A percentile compares a stretch with the other conserved stretches of the same genome.
phyloP scores from a whole-genome alignment of 2,888 invertebrate genomes.

The Capitulum mitella region DNA sequence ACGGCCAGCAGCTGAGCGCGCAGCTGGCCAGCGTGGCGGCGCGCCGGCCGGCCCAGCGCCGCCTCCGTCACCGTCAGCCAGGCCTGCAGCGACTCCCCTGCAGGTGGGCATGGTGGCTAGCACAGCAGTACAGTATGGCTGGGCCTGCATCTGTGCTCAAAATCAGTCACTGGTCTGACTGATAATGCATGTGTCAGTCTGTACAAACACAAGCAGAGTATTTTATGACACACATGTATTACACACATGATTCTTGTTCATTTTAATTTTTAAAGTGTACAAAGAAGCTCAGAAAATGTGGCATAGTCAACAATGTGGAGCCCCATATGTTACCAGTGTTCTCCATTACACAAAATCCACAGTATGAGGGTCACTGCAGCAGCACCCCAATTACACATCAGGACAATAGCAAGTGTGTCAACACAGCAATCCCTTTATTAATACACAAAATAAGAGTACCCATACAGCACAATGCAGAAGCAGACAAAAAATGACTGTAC shows the following conservation, averaged over 20 bases:
- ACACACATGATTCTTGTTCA: too few species aligned
- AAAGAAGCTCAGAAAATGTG: too few species aligned
- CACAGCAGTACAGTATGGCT: not conserved
- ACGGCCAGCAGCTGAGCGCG: constrained; percentile 37
- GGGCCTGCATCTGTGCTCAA: not conserved
- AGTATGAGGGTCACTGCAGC: too few species aligned
- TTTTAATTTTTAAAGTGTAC: too few species aligned
- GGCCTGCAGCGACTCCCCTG: not conserved
- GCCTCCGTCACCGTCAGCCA: not conserved
- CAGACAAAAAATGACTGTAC: not conserved
- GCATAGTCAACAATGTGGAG: too few species aligned
- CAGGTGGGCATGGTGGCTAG: not conserved
- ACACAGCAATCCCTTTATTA: too few species aligned
- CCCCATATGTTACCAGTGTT: too few species aligned
- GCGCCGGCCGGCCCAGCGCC: not conserved
- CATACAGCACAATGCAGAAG: not conserved
- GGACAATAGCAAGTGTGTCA: too few species aligned
- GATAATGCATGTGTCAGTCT: not conserved
- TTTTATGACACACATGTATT: too few species aligned
- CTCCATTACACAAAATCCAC: too few species aligned
- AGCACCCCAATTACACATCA: too few species aligned
- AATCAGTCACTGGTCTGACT: not conserved
- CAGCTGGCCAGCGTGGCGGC: not conserved
- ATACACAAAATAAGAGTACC: too few species aligned
- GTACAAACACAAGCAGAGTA: not conserved